phyloP scores from a whole-genome alignment of 2,888 invertebrate species.

The Drosophila cracens region DNA sequence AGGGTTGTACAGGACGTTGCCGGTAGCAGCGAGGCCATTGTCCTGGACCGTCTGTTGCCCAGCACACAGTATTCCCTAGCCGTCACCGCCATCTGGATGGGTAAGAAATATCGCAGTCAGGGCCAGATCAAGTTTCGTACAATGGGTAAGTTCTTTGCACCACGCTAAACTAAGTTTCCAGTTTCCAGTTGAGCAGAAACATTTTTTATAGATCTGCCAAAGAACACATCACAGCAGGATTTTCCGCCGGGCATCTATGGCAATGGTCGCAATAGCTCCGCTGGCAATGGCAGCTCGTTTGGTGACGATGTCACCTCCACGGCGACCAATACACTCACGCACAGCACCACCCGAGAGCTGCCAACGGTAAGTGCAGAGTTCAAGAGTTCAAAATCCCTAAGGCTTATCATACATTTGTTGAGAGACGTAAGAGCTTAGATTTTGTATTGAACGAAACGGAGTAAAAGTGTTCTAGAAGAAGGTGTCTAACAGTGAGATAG shows the following conservation, averaged over 20 bases:
- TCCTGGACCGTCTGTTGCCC: slow-evolving; percentile 91
- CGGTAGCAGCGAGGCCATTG: slow-evolving; percentile 94
- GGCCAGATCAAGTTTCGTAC: slow-evolving; percentile 94
- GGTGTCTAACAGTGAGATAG: not conserved
- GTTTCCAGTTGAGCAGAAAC: not conserved
- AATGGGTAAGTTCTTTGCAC: slow-evolving; percentile 87
- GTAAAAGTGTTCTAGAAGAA: not conserved
- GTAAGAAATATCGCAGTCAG: slow-evolving; percentile 92
- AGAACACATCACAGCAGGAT: slow-evolving; percentile 92
- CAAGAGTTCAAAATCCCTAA: not conserved
- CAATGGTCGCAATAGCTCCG: slow-evolving; percentile 41
- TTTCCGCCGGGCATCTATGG: slow-evolving; percentile 75
- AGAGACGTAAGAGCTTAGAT: not conserved
- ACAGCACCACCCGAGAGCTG: slow-evolving; percentile 83
- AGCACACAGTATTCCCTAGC: slow-evolving; percentile 95
- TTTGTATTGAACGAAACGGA: not conserved
- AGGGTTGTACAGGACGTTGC: slow-evolving; percentile 96
- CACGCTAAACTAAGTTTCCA: not conserved
- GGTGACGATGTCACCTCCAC: slow-evolving; percentile 83
- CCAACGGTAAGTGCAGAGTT: slow-evolving; percentile 82
- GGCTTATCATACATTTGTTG: not conserved
- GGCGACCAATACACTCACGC: slow-evolving; percentile 82
- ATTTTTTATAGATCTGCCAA: slow-evolving; percentile 88
- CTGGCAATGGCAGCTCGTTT: slow-evolving; percentile 60
- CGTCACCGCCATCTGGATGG: slow-evolving; percentile 93